phyloP scores from a whole-genome alignment of 30 jellyfish, hydroid and myxozoan genomes.

The Pelagia noctiluca region DNA sequence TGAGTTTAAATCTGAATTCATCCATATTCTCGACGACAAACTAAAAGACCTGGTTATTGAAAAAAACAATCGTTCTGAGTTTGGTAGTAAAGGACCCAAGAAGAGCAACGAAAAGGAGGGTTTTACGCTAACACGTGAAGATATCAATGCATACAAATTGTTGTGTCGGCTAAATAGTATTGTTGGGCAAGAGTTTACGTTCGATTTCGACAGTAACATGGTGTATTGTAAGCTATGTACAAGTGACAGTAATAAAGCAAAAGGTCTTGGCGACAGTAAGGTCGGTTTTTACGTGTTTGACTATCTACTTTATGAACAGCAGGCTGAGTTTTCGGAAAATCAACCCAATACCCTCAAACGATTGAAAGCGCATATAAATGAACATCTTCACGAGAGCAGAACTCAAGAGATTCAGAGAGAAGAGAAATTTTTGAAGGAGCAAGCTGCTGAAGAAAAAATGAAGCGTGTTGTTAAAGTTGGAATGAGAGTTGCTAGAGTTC shows the following conservation, averaged over 20 bases:
- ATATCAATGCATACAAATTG: conserved; percentile 27
- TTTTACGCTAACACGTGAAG: conserved; percentile 27
- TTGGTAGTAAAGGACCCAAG: not conserved
- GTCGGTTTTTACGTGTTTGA: not conserved
- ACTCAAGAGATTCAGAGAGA: conserved; percentile 27
- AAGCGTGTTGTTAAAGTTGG: conserved; percentile 4
- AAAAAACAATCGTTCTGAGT: not conserved
- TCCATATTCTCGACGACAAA: not conserved
- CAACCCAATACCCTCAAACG: conserved; percentile 43
- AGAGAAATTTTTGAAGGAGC: conserved; percentile 9
- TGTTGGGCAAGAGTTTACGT: conserved; percentile 17
- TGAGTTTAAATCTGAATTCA: conserved; percentile 1
- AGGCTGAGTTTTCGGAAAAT: conserved; percentile 48
- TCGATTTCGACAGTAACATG: conserved; percentile 12
- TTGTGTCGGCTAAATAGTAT: conserved; percentile 13
- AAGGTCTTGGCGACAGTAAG: conserved; percentile 1
- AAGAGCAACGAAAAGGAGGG: not conserved
- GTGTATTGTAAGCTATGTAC: conserved; percentile 32
- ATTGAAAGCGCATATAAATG: conserved; percentile 52
- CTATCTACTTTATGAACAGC: conserved; percentile 2
- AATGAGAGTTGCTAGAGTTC: conserved; percentile 26
- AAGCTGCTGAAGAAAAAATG: conserved; percentile 26
- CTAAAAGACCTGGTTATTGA: conserved; percentile 2
- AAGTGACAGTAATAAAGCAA: conserved; percentile 23
- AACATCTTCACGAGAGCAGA: conserved; percentile 49